phyloP scores from a whole-genome alignment of 1,140 invertebrate genomes.

The Acromyrmex charruanus region DNA sequence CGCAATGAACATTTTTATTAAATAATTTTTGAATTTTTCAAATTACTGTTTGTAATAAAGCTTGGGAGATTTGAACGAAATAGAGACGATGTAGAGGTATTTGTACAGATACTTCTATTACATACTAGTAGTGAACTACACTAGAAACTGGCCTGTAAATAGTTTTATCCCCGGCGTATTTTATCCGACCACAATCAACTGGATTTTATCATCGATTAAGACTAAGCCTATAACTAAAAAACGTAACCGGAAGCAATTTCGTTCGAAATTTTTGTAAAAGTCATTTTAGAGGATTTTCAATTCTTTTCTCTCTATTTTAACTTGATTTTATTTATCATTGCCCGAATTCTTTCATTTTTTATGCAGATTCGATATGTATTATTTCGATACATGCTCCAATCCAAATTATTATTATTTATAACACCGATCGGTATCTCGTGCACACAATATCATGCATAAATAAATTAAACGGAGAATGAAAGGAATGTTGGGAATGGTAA shows the following conservation, averaged over 20 bases:
- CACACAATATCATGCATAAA: background rate
- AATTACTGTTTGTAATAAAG: background rate
- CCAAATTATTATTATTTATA: slow-evolving; percentile 11
- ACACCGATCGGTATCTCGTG: background rate
- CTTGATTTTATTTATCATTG: background rate
- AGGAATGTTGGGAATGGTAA: slow-evolving; percentile 35
- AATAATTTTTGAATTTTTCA: slow-evolving; percentile 10
- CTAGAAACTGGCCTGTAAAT: background rate
- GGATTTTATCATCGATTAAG: background rate
- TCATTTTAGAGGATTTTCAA: background rate
- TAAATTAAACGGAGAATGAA: slow-evolving; percentile 2
- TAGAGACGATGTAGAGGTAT: background rate
- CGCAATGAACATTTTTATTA: background rate
- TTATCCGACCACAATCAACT: background rate
- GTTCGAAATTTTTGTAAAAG: background rate
- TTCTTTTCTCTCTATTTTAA: slow-evolving; percentile 1
- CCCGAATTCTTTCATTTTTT: background rate
- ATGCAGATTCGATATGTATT: background rate
- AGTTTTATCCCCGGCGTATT: slow-evolving; percentile 4
- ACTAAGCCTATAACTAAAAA: background rate
- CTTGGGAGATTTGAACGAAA: background rate
- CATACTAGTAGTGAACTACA: background rate
- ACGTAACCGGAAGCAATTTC: background rate
- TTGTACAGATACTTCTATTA: background rate
- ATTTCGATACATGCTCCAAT: background rate